phyloP scores from a whole-genome alignment of 2,888 invertebrate species.

The Plagodis dolabraria region DNA sequence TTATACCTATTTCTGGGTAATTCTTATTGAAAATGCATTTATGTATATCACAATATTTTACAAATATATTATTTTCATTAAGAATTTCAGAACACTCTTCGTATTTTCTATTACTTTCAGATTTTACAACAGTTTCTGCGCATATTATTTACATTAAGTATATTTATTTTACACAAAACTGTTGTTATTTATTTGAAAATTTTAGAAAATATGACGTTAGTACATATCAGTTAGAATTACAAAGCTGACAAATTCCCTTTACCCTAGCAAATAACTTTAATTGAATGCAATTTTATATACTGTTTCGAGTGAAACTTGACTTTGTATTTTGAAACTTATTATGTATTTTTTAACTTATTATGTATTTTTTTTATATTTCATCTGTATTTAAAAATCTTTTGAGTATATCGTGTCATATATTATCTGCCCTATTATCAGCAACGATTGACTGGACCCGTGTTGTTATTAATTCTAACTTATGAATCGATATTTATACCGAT shows the following conservation, averaged over 20 bases:
- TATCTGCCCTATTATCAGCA: too few species aligned
- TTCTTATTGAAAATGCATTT: conserved; percentile 29
- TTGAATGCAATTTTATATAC: conserved; percentile 33
- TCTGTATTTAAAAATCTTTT: background rate
- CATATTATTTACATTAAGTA: conserved; percentile 31
- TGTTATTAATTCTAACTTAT: too few species aligned
- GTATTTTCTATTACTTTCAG: conserved; percentile 47
- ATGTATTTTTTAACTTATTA: background rate
- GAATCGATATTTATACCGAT: too few species aligned
- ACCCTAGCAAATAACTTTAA: conserved; percentile 39
- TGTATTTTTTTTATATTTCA: background rate
- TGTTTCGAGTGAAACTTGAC: conserved; percentile 50
- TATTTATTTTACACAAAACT: conserved; percentile 36
- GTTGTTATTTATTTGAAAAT: conserved; percentile 42
- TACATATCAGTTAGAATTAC: conserved; percentile 60
- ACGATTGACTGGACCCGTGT: too few species aligned
- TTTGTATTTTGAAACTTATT: conserved; percentile 42
- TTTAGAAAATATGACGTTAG: conserved; percentile 51
- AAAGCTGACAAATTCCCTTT: conserved; percentile 51
- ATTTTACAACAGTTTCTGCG: conserved; percentile 26
- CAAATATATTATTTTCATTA: conserved; percentile 23
- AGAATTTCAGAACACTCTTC: conserved; percentile 27
- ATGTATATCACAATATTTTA: conserved; percentile 2
- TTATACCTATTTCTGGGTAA: background rate
- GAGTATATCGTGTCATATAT: background rate